These are phyloP conservation scores for Bombycilla garrulus DNA, from an alignment of 2,113 vertebrate genomes.

Conservation along the genomic window DNA sequence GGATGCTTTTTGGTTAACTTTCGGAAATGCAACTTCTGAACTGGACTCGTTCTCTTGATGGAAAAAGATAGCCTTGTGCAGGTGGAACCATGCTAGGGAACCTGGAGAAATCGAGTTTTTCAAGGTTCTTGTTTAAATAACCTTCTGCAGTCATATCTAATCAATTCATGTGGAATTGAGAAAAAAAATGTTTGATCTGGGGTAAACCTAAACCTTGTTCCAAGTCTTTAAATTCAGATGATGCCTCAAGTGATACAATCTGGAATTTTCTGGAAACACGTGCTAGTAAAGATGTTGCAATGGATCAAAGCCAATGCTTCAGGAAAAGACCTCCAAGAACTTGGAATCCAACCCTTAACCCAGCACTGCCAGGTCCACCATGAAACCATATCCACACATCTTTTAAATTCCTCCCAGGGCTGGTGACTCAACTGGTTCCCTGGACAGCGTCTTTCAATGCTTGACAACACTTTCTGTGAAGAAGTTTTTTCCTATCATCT, in stretches of 20 bases:
- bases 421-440: neutral
- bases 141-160: neutral
- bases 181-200: neutral
- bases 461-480: neutral
- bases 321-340: neutral
- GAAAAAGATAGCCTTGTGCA: neutral
- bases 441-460: neutral
- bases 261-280: neutral
- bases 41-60: accelerated
- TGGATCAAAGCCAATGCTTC: neutral
- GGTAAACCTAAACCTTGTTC: neutral
- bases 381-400: neutral
- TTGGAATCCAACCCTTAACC: neutral
- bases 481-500: neutral
- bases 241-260: neutral
- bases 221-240: neutral
- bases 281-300: neutral
- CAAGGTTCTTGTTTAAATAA: neutral
- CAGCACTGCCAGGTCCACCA: neutral
- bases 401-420: neutral
- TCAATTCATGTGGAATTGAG: accelerated
- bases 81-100: neutral
- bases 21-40: neutral
- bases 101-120: neutral
- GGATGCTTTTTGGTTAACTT: neutral